Evolutionary conservation across 2,888 invertebrate genomes (phyloP).

Genomic region (Torymus aiolomorphi): DNA sequence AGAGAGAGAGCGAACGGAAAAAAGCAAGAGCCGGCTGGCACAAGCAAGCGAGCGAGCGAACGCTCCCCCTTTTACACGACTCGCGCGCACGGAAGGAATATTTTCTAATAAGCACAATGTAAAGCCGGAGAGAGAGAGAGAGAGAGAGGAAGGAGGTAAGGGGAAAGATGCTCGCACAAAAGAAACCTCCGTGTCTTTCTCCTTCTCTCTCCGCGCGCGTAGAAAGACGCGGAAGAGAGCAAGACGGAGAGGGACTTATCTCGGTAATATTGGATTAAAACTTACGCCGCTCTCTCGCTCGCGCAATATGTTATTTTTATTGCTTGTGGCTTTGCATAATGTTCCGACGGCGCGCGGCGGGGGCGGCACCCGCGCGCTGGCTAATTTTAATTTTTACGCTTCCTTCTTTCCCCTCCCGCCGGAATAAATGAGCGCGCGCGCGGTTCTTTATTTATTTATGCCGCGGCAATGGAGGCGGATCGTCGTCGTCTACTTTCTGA

Average conservation of each 20-base stretch:
- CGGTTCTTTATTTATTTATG: conserved; percentile 51
- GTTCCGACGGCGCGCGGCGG: conserved; percentile 64
- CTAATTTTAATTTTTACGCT: conserved; percentile 75
- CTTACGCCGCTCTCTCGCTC: conserved; percentile 73
- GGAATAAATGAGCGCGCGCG: conserved; percentile 24
- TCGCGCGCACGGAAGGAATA: conserved; percentile 66
- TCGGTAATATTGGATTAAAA: conserved; percentile 76
- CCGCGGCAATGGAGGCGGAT: conserved; percentile 17
- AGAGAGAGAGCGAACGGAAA: conserved; percentile 37
- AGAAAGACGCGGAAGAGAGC: conserved; percentile 33
- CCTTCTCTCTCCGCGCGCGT: conserved; percentile 39
- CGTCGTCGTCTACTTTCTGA: conserved; percentile 2
- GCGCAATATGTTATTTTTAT: conserved; percentile 76
- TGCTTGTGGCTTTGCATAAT: conserved; percentile 76
- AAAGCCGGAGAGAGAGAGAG: conserved; percentile 65
- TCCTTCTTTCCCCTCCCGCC: conserved; percentile 26
- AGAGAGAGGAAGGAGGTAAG: not conserved
- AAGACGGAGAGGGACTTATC: conserved; percentile 69
- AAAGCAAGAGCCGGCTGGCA: conserved; percentile 24
- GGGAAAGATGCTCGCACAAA: conserved; percentile 72
- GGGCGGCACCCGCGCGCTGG: conserved; percentile 59
- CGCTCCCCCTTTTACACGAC: conserved; percentile 51
- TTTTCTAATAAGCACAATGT: conserved; percentile 76
- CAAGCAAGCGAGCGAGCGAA: too few species aligned
- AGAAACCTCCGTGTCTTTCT: conserved; percentile 70